Evolutionary conservation across 2,888 invertebrate genomes (phyloP), one percentile per base, ranked within the genome.

Genomic region (Alentia gelatinosa): DNA sequence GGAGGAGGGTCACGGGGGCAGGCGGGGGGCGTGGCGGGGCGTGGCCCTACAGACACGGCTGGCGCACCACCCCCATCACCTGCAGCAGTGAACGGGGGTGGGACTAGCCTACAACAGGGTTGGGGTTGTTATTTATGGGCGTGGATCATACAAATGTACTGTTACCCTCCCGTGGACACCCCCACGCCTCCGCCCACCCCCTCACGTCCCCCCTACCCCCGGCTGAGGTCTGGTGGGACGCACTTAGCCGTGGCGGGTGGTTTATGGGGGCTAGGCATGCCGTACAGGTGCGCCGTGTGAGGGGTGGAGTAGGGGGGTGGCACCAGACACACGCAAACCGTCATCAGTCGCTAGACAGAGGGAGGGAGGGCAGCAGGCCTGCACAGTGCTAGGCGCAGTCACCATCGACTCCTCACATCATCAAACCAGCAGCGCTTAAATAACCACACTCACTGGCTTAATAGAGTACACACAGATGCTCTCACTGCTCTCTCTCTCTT

Each of bases 101-200:
- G 23, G 56, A n/a, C 12, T 19, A 56, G n/a, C n/a, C n/a, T n/a
- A n/a, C n/a, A n/a, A n/a, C n/a, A n/a, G 68, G 12, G 68, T 12
- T 30, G 37, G 35, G 79, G 35, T 35, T 15, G 37, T 79, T 79
- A 39, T 79, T 79, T 79, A 79, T 79, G 79, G 79, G 79, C 79
- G 39, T 39, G 79, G 79, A 79, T 79, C 79, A 79, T 79, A 79
- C 79, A 79, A 79, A 79, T 79, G 79, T 79, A 79, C 79, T 79
- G 79, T 79, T 79, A 79, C n/a, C 79, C 79, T 9, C 79, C 79
- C 79, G 3, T 19, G 19, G n/a, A 35, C 79, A 12, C 79, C 7
- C 79, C 79, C 35, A 35, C 79, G 23, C n/a, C 39, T 39, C 12
- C 15, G 23, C 15, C 79, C 39, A 35, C 39, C 79, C 79, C 39